These are phyloP conservation scores for Heterohyrax brucei DNA, from an alignment of 2,797 vertebrate species.

Conservation along the genomic window DNA sequence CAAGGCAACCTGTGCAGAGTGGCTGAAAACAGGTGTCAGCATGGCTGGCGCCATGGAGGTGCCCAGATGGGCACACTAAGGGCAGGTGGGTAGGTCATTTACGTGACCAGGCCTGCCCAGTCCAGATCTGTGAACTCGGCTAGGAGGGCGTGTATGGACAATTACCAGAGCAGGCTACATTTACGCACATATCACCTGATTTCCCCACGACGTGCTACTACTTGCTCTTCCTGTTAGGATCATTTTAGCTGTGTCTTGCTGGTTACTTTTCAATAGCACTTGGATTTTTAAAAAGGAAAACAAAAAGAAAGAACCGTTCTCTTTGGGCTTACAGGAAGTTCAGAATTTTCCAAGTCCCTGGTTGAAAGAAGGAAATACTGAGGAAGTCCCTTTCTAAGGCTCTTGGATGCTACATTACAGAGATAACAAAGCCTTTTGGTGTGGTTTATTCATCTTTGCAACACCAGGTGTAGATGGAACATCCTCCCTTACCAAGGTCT, in stretches of 20 bases:
- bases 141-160: conserved; percentile 60
- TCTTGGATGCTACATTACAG: not conserved
- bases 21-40: conserved; percentile 42
- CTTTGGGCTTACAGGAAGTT: not conserved
- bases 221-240: conserved; percentile 79
- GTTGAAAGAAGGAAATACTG: not conserved
- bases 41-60: conserved; percentile 60
- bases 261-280: conserved; percentile 74
- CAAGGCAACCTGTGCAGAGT: conserved; percentile 2
- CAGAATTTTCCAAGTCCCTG: not conserved
- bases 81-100: conserved; percentile 70
- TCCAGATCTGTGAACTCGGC: conserved; percentile 45
- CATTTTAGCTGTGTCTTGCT: conserved; percentile 70
- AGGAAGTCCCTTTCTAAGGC: not conserved
- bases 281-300: conserved; percentile 48
- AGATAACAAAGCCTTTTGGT: conserved; percentile 11
- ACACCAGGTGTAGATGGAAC: not conserved
- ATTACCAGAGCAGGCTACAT: not conserved
- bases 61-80: conserved; percentile 47
- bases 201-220: conserved; percentile 62
- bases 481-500: conserved; percentile 44
- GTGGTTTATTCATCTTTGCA: not conserved
- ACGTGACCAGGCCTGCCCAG: conserved; percentile 51
- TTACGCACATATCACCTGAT: conserved; percentile 59
- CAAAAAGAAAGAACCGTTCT: conserved; percentile 36